phyloP scores from a whole-genome alignment of 2,888 invertebrate genomes.

The Malthinus seriepunctatus region DNA sequence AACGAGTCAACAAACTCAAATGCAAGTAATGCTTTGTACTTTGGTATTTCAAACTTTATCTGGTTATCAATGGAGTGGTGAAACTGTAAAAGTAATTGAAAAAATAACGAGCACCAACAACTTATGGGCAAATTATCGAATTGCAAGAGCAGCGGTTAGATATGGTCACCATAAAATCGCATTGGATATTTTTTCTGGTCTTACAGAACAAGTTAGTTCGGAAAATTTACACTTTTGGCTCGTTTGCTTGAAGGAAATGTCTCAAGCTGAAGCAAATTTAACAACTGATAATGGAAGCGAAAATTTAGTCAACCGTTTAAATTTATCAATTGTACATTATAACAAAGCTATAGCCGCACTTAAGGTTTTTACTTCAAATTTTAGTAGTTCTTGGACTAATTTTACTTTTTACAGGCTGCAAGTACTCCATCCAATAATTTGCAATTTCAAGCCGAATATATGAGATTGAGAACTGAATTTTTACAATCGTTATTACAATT shows the following conservation, averaged over 20 bases:
- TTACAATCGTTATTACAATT: constrained; percentile 69
- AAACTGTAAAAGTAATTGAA: constrained; percentile 62
- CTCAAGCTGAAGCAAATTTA: constrained; percentile 72
- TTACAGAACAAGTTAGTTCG: constrained; percentile 69
- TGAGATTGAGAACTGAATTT: constrained; percentile 74
- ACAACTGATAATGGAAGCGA: constrained; percentile 48
- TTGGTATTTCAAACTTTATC: constrained; percentile 81
- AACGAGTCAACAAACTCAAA: constrained; percentile 55
- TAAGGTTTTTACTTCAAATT: constrained; percentile 50
- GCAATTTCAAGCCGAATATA: constrained; percentile 77
- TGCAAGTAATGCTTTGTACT: constrained; percentile 77
- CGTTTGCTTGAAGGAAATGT: constrained; percentile 75
- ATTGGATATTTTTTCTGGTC: constrained; percentile 58
- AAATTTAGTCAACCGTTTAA: constrained; percentile 56
- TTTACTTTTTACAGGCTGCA: constrained; percentile 60
- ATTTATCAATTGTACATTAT: constrained; percentile 63
- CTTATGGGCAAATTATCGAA: constrained; percentile 84
- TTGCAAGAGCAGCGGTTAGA: constrained; percentile 84
- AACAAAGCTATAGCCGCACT: constrained; percentile 67
- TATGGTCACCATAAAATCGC: constrained; percentile 72
- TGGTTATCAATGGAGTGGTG: constrained; percentile 68
- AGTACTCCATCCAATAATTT: constrained; percentile 66
- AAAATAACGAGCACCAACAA: constrained; percentile 59
- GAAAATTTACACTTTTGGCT: constrained; percentile 91
- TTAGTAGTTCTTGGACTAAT: background rate